A percentile compares a stretch with the other conserved stretches of the same genome.
phyloP scores from a whole-genome alignment of 1,140 invertebrate genomes.

The Leptinotarsa undecemlineata region DNA sequence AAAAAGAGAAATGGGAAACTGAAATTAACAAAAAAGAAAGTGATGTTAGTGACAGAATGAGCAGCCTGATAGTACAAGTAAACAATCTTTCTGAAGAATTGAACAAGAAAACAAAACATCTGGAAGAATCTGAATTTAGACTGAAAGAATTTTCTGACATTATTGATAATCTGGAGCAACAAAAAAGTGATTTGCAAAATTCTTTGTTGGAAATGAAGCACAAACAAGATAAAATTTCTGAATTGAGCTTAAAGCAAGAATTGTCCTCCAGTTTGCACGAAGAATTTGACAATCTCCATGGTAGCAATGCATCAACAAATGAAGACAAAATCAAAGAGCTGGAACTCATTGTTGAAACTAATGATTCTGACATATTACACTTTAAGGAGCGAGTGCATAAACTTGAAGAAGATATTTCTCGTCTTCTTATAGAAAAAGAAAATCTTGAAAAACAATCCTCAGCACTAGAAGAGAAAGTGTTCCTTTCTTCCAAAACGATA shows the following conservation, averaged over 20 bases:
- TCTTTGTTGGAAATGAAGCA: conserved; percentile 36
- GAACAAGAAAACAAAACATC: conserved; percentile 45
- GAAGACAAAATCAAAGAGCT: conserved; percentile 72
- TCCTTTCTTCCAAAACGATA: conserved; percentile 59
- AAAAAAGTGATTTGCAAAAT: conserved; percentile 37
- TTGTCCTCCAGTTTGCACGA: conserved; percentile 40
- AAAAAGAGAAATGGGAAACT: conserved; percentile 49
- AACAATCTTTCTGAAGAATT: conserved; percentile 43
- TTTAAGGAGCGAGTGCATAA: conserved; percentile 63
- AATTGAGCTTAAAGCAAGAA: conserved; percentile 44
- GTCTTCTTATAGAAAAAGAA: conserved; percentile 60
- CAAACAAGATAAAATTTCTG: conserved; percentile 36
- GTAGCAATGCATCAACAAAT: conserved; percentile 18
- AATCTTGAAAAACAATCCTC: conserved; percentile 61
- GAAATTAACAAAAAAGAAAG: conserved; percentile 54
- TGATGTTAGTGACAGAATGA: conserved; percentile 49
- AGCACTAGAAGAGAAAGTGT: conserved; percentile 60
- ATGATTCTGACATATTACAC: conserved; percentile 68
- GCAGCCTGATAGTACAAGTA: conserved; percentile 44
- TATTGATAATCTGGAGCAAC: conserved; percentile 32
- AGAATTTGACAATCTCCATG: conserved; percentile 31
- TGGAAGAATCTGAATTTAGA: conserved; percentile 43
- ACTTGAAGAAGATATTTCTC: conserved; percentile 63
- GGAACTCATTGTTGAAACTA: conserved; percentile 71
- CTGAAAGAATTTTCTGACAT: conserved; percentile 30